phyloP scores from a whole-genome alignment of 1,140 invertebrate species.

The Doryteuthis pealeii region DNA sequence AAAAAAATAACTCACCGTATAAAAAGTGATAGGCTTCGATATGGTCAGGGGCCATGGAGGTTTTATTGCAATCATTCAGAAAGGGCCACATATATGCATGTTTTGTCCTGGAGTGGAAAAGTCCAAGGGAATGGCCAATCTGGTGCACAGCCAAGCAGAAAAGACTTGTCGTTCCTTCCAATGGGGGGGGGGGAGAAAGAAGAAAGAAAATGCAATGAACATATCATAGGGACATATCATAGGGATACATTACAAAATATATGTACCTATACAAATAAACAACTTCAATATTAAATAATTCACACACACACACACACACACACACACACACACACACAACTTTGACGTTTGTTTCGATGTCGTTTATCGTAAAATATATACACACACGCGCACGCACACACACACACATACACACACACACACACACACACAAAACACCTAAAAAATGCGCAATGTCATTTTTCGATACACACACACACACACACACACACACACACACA shows the following conservation, averaged over 20 bases:
- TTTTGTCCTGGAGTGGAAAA: background rate
- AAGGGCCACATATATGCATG: background rate
- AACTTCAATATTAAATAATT: too few relatives aligned
- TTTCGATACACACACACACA: too few relatives aligned
- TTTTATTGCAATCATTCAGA: background rate
- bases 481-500: too few relatives aligned
- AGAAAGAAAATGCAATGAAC: too few relatives aligned
- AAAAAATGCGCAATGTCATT: too few relatives aligned
- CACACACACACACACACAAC: background rate
- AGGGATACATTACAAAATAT: too few relatives aligned
- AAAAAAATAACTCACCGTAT: background rate
- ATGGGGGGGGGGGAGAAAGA: too few relatives aligned
- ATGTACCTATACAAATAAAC: too few relatives aligned
- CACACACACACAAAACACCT: too few relatives aligned
- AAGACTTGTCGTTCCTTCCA: background rate
- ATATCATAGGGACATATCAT: too few relatives aligned
- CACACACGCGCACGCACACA: background rate
- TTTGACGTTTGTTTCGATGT: too few relatives aligned
- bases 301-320: constrained; percentile 6
- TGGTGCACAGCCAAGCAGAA: background rate
- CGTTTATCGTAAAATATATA: too few relatives aligned
- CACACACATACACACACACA: background rate
- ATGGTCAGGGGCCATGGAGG: background rate
- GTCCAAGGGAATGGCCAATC: background rate
- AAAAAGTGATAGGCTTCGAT: background rate